Evolutionary conservation across 2,113 vertebrate genomes (phyloP).

Genomic region (Psittacus erithacus): DNA sequence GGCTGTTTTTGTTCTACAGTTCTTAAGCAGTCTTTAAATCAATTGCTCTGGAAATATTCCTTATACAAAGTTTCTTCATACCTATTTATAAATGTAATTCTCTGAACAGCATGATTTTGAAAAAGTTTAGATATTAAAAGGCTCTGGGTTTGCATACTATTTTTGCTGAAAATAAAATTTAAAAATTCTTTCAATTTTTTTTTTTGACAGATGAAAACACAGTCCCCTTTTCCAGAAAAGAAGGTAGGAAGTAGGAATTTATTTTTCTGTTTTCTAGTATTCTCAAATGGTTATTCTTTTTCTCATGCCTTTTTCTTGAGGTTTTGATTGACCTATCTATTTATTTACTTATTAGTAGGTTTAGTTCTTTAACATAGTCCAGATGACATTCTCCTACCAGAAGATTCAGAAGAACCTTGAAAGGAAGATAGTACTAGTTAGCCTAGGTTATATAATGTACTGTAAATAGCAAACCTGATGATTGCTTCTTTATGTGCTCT

Average conservation of each 20-base stretch:
- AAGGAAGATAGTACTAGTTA: neutral
- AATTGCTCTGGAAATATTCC: neutral
- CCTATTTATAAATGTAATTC: neutral
- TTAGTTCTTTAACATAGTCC: neutral
- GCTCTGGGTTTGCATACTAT: neutral
- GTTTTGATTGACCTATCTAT: neutral
- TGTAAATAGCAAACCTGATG: neutral
- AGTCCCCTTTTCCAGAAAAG: slow-evolving; percentile 63
- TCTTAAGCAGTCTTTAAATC: neutral
- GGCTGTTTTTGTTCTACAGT: neutral
- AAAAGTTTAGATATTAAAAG: neutral
- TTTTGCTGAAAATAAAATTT: slow-evolving; percentile 1
- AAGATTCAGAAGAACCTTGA: neutral
- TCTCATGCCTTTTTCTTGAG: neutral
- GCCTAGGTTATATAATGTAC: neutral
- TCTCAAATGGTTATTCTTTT: neutral
- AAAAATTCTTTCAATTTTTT: neutral
- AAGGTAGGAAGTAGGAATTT: slow-evolving; percentile 76
- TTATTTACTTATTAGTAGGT: neutral
- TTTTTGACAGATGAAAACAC: slow-evolving; percentile 78
- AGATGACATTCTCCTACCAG: neutral
- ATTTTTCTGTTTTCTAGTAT: neutral
- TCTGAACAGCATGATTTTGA: neutral
- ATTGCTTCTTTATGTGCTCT: neutral
- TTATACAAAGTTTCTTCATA: neutral